Base-by-base conservation (phyloP, 2,797 vertebrate genomes). In the Chromobotia macracanthus region DNA sequence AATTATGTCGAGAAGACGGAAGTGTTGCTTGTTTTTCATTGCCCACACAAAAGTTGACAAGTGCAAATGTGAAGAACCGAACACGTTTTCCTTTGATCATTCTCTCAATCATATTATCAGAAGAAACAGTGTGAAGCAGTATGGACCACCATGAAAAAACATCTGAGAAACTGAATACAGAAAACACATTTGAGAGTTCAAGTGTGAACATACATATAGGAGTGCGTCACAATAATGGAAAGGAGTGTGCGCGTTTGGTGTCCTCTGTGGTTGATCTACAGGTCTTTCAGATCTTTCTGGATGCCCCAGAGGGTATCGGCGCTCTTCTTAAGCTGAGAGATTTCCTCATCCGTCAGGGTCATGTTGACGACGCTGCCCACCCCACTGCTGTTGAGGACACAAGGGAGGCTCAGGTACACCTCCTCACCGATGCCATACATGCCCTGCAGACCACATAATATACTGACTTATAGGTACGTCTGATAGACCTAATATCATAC, bases 341-440 rank as follows among this genome's bases (percentile, higher is more conserved):
- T 95, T 78, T 99, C 97, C 0, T 50, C 91, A 0, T 96, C 94
- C 0, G 92, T 97, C 88, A 99, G 95, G 61, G 95, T 98, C 92
- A 97, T 96, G 87, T 97, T 99, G 90, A 99, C 91, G 68, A 99
- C 94, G 3, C 94, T 95, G 82, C 89, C 88, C 72, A 99, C 87
- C 0, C 97, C 98, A 0, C 87, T 88, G 65, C 90, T 87, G 84
- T 93, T 95, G 77, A 99, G 91, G 63, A 99, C 91, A 55, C 95
- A 95, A 0, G 97, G 97, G 71, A 99, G 93, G 75, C 96, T 98
- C 88, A 99, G 87, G 92, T 97, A 99, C 80, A 99, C 98, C 65
- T 99, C 95, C 0, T 97, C 94, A 0, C 89, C 50, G 11, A 99
- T 96, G 15, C 96, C 95, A 0, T 95, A 96, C 95, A 95, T 96